Evolutionary conservation across 2,113 vertebrate genomes (phyloP), one percentile per base, ranked within the genome.

Genomic region (Tamias sibiricus): DNA sequence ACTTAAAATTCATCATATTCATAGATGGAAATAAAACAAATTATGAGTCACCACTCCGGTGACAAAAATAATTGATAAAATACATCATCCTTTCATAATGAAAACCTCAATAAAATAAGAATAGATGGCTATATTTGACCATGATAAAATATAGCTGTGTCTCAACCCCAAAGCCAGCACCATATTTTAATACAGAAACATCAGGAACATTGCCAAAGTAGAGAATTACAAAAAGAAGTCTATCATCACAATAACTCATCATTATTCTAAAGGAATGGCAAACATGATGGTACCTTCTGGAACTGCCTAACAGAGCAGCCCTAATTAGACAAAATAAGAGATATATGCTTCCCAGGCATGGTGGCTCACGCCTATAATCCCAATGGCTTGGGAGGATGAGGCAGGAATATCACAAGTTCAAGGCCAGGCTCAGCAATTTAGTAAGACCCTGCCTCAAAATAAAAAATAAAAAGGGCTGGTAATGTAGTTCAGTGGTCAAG

Each of bases 1-100:
- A 85, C 42, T 84, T 91, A 64, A 96, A 94, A 90, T 66, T 59
- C 9, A 93, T 66, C 9, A 80, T 24, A 88, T 59, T 95, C 49
- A 86, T 17, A 49, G 68, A 54, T 17, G 40, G 69, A 87, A 91
- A 71, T n/a, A 54, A 77, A 69, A 75, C 54, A 82, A 77, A 26
- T 22, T 26, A 52, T 13, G 32, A 57, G 47, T 92, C 7, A 87
- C n/a, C 47, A 87, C 7, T 64, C 35, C 54, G 44, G n/a, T 79
- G 6, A 75, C 26, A 57, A 83, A 92, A 54, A 59, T 77, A 79
- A 77, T 22, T 68, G 14, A 54, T 28, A 77, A 77, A 75, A 88
- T 44, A 91, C 8, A 80, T 24, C 9, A 54, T 71, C 40, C 28
- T 93, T 93, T 64, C 26, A 81, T 42, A 12, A 82, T 35, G 80